Conservation (phyloP, 2,797 vertebrate genomes). For the Peromyscus eremicus region DNA sequence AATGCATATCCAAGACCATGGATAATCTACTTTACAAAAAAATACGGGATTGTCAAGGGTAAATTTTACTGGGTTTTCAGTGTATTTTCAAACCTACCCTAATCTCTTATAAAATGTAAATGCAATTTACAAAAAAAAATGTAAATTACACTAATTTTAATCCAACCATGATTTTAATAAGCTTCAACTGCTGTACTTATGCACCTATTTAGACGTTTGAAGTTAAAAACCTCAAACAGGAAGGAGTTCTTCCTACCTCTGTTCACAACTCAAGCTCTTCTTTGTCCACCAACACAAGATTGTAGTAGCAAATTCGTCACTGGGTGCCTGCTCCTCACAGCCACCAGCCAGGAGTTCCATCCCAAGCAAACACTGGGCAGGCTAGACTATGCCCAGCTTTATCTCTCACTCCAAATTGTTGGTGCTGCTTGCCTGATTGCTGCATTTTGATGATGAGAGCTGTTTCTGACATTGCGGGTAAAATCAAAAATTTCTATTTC, state of each 20-base stretch:
- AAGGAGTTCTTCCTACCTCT: background rate
- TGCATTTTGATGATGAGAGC: constrained; percentile 61
- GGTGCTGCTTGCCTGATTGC: constrained; percentile 58
- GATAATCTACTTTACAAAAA: background rate
- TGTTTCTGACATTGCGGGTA: constrained; percentile 36
- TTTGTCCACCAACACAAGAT: background rate
- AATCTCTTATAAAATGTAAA: constrained; percentile 10
- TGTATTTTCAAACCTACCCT: constrained; percentile 20
- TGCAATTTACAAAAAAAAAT: background rate
- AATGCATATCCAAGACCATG: background rate
- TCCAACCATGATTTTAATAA: background rate
- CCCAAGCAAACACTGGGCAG: background rate
- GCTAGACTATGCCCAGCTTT: constrained; percentile 17
- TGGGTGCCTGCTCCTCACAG: background rate
- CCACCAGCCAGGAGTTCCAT: background rate
- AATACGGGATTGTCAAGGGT: background rate
- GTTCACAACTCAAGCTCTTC: background rate
- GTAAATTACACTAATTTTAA: background rate
- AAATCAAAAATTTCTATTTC: constrained; percentile 66
- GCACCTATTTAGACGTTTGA: background rate
- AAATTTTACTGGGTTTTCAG: constrained; percentile 51
- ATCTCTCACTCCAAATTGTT: constrained; percentile 33
- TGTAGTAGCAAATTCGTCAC: background rate
- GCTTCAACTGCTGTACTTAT: background rate
- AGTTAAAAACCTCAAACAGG: background rate